Percentiles rank a stretch among this genome's conserved stretches.
These are phyloP conservation scores for Camponotus floridanus DNA, from an alignment of 1,140 invertebrate species.

Conservation along the genomic window DNA sequence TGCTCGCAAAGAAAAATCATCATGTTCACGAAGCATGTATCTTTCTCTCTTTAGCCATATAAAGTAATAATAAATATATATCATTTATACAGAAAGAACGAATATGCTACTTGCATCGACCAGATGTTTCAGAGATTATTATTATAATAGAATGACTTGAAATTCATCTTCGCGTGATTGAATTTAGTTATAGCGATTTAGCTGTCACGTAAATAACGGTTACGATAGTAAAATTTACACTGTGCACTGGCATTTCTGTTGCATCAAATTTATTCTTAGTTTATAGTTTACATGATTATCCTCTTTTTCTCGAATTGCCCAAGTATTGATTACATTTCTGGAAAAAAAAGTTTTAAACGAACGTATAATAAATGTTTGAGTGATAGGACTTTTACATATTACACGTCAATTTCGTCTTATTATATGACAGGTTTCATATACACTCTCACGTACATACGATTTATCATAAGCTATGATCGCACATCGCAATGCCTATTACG, in stretches of 20 bases:
- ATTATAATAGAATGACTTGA: not conserved
- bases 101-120: slow-evolving; percentile 19
- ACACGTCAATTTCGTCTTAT: slow-evolving; percentile 22
- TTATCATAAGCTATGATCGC: slow-evolving; percentile 32
- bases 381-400: not conserved
- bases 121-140: slow-evolving; percentile 43
- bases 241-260: slow-evolving; percentile 11
- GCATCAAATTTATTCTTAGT: slow-evolving; percentile 6
- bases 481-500: slow-evolving; percentile 8
- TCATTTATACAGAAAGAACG: not conserved
- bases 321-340: not conserved
- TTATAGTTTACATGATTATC: not conserved
- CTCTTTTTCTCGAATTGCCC: not conserved
- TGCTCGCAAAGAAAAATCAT: not conserved
- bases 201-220: slow-evolving; percentile 52
- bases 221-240: slow-evolving; percentile 12
- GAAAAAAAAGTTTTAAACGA: not conserved
- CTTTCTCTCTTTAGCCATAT: not conserved
- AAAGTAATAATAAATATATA: not conserved
- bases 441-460: not conserved
- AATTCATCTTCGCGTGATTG: slow-evolving; percentile 6
- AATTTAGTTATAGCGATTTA: slow-evolving; percentile 1
- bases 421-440: slow-evolving; percentile 20
- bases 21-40: not conserved
- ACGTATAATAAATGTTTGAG: not conserved